phyloP scores from a whole-genome alignment of 2,797 vertebrate species.

The Acropternis orthonyx region DNA sequence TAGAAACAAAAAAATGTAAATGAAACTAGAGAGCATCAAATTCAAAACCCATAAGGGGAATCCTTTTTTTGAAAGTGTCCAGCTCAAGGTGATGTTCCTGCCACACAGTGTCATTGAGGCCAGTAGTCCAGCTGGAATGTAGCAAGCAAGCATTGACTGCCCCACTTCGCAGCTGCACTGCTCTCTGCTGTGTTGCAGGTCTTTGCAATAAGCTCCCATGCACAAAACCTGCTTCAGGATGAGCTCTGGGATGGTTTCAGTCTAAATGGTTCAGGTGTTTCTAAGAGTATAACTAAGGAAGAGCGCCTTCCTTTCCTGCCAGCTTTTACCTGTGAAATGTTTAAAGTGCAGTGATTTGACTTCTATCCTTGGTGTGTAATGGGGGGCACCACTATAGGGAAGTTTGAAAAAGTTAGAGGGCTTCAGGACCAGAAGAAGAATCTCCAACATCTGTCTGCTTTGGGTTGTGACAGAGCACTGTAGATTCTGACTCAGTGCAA shows the following conservation, averaged over 20 bases:
- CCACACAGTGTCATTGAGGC: background rate
- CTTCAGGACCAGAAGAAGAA: background rate
- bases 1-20: background rate
- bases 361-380: background rate
- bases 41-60: background rate
- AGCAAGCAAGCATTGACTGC: background rate
- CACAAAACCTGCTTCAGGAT: background rate
- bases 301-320: background rate
- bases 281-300: background rate
- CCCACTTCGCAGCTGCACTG: background rate
- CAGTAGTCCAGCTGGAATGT: background rate
- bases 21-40: background rate
- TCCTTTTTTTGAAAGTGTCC: background rate
- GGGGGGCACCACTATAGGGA: background rate
- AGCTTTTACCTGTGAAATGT: background rate
- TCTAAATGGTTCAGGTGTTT: background rate
- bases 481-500: background rate
- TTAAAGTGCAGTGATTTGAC: background rate
- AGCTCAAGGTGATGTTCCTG: background rate
- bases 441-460: background rate
- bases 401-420: background rate
- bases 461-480: background rate
- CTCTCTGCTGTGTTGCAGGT: background rate
- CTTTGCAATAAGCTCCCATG: background rate
- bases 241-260: background rate